phyloP scores from a whole-genome alignment of 2,113 vertebrate genomes.

The Microcebus ravelobensis region DNA sequence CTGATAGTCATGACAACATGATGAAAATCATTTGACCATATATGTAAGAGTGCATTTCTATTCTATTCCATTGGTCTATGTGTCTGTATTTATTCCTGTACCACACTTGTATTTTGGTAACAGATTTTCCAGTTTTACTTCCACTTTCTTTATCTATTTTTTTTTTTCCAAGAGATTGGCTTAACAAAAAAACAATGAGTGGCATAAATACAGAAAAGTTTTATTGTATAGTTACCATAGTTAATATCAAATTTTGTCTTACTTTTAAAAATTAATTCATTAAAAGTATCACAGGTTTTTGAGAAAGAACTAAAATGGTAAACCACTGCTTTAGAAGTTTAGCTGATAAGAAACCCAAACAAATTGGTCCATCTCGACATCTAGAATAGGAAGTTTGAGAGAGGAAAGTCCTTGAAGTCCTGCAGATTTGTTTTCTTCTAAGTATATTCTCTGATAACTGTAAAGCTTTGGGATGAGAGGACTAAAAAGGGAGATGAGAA shows the following conservation, averaged over 20 bases:
- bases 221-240: not conserved
- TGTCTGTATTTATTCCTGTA: not conserved
- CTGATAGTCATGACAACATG: not conserved
- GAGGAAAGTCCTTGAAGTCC: not conserved
- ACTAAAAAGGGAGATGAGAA: not conserved
- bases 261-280: not conserved
- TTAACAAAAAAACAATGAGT: not conserved
- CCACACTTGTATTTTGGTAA: too few species aligned
- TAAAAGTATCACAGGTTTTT: not conserved
- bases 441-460: not conserved
- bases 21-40: not conserved
- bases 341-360: not conserved
- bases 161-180: not conserved
- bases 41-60: not conserved
- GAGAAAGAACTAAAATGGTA: not conserved
- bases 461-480: not conserved
- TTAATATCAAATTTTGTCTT: not conserved
- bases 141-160: not conserved
- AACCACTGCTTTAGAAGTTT: not conserved
- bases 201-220: not conserved
- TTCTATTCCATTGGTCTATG: not conserved
- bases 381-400: not conserved
- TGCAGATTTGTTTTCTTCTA: not conserved
- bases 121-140: too few species aligned
- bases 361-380: not conserved